Conservation (phyloP, 2,888 invertebrate genomes). For the Napeogenes sylphis region DNA sequence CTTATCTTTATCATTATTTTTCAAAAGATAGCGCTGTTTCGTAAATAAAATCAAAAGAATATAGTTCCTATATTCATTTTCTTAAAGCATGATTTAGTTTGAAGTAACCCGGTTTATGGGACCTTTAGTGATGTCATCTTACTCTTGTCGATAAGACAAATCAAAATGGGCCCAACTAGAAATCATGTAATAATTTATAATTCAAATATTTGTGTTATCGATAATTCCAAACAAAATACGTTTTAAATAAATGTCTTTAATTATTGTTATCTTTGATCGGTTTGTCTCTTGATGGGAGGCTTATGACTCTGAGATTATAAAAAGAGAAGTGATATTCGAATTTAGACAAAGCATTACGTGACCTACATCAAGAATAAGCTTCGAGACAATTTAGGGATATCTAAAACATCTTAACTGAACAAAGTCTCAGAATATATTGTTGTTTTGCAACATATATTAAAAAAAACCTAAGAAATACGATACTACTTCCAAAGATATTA, state of each 20-base stretch:
- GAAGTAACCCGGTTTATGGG: conserved; percentile 35
- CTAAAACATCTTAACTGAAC: not conserved
- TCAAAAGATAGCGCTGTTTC: conserved; percentile 1
- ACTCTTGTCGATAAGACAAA: conserved; percentile 60
- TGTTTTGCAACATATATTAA: too few species aligned
- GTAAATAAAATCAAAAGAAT: conserved; percentile 30
- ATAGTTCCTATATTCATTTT: conserved; percentile 36
- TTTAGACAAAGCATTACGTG: conserved; percentile 1
- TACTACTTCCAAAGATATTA: conserved; percentile 12
- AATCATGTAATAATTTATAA: conserved; percentile 42
- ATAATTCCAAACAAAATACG: conserved; percentile 39
- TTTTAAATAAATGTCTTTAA: conserved; percentile 44
- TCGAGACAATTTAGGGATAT: not conserved
- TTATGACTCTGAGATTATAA: conserved; percentile 2
- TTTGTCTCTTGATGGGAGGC: conserved; percentile 3
- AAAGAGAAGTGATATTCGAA: not conserved
- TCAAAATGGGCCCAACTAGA: conserved; percentile 56
- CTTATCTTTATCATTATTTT: conserved; percentile 8
- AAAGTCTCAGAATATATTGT: too few species aligned
- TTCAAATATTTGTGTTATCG: conserved; percentile 44
- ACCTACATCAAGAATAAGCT: not conserved
- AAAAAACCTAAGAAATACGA: conserved; percentile 8
- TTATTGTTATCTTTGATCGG: conserved; percentile 39
- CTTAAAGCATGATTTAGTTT: conserved; percentile 43
- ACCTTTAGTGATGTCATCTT: conserved; percentile 42